Evolutionary conservation across 2,888 invertebrate genomes (phyloP).

Genomic region (Tanytarsus gracilentus): DNA sequence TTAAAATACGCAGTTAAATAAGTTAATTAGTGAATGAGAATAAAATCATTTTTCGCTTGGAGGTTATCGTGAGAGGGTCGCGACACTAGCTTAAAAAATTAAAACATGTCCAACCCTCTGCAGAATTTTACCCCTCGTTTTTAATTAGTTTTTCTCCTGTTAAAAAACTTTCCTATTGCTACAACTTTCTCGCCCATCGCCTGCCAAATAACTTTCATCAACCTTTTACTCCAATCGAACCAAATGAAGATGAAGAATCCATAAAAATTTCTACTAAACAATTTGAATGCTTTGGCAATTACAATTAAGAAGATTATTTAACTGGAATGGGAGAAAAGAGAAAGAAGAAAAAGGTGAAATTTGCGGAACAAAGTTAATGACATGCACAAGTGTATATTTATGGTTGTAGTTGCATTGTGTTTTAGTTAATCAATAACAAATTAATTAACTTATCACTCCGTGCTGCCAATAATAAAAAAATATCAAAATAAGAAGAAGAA

Average conservation of each 20-base stretch:
- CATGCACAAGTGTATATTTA: neutral
- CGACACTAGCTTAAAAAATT: too few species aligned
- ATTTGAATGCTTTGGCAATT: conserved; percentile 16
- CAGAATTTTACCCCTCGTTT: neutral
- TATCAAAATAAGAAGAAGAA: neutral
- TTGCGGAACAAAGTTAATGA: neutral
- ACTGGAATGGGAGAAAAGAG: conserved; percentile 5
- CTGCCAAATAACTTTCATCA: neutral
- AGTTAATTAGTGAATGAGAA: neutral
- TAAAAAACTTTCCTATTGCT: conserved; percentile 13
- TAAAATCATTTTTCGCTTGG: too few species aligned
- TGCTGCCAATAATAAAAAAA: too few species aligned
- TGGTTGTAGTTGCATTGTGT: too few species aligned
- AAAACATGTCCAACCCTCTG: too few species aligned
- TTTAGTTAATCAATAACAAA: too few species aligned
- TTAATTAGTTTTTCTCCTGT: conserved; percentile 8
- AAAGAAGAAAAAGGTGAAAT: neutral
- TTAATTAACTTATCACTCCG: too few species aligned
- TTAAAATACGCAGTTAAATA: neutral
- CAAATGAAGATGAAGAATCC: conserved; percentile 12
- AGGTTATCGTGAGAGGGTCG: too few species aligned
- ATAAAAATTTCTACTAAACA: conserved; percentile 21
- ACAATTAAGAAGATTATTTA: conserved; percentile 21
- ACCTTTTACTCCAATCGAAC: neutral
- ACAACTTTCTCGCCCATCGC: neutral